Base-by-base conservation (phyloP, 2,797 vertebrate species). In the Lagodon rhomboides region DNA sequence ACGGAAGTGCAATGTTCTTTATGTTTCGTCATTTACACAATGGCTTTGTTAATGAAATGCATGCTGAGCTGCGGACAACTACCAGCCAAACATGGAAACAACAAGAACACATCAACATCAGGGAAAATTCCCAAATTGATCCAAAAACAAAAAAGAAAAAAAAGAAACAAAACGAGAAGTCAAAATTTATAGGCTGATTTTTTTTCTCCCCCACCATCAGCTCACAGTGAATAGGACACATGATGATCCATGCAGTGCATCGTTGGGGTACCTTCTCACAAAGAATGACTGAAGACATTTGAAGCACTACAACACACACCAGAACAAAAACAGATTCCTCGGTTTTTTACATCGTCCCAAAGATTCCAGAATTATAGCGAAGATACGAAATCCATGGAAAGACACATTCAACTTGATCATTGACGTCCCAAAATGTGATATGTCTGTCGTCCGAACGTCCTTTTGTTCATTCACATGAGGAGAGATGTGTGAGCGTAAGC, bases 221-320 rank as follows among this genome's bases (percentile, higher is more conserved):
- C 96, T 97, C 94, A 94, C 93, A 96, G 95, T 96, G 95, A 95
- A 91, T 86, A 94, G 95, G 94, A 96, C 94, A 95, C 93, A 90
- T 92, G 95, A 96, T 96, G 95, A 95, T 92, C 92, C 96, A 96
- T 96, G 96, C 96, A 95, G 96, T 94, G 95, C 92, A 95, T 94
- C 92, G 94, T 94, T 92, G 95, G 92, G 89, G 86, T 87, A 78
- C 93, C 87, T 86, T 89, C 92, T 94, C 91, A 92, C 92, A 92
- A 90, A 79, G 82, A 69, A 91, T 89, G 91, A 94, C 86, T 62
- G 90, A 64, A 89, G 91, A 92, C 92, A 86, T 87, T 91, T 90
- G 91, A 93, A 95, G 94, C 93, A 95, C 94, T 90, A 96, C 93
- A 95, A 95, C 93, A 94, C 85, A 93, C 91, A 88, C 88, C 89